Evolutionary conservation across 2,888 invertebrate species (phyloP), one percentile per base, ranked within the genome.

Genomic region (Hirtodrosophila trivittata): DNA sequence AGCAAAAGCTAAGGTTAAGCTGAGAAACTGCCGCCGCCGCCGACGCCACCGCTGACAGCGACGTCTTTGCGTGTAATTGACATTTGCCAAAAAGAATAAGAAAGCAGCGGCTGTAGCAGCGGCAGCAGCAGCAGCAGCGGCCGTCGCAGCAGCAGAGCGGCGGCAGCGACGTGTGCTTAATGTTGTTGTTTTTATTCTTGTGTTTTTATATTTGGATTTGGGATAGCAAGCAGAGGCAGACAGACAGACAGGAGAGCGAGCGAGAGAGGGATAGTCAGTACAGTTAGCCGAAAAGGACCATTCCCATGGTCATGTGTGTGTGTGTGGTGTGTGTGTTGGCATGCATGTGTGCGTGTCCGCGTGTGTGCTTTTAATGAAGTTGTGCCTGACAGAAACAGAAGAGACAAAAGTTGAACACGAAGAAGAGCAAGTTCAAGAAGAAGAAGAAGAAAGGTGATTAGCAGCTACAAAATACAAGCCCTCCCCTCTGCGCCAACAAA

Each of bases 201-300:
- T 35, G 12, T 32, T 49, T 2, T 38, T 50, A 37, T 58, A 13
- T 12, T 35, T 35, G 35, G 33, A 49, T 63, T 45, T 35, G 28
- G 42, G 7, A 30, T 25, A 39, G 47, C 21, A n/a, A 41, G 25
- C 18, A 18, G 38, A 38, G 38, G 10, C n/a, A 9, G 9, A 9
- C 28, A 28, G 28, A 28, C n/a, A n/a, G 3, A n/a, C 28, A 4
- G 26, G 14, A 28, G 54, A 26, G 26, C 3, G 52, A 13, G 21
- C 9, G 18, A 10, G 25, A 13, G 12, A 10, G 4, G 16, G 28
- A 55, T 26, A 13, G n/a, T 18, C 18, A 30, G 74, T 62, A 66
- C 50, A 73, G 73, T 66, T 59, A 71, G 39, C 38, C 54, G 51
- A 55, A 75, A 75, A 72, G 70, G 75, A 75, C 54, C 45, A 65